Base-by-base conservation (phyloP, 1,140 invertebrate genomes). In the Bombus fervidus region DNA sequence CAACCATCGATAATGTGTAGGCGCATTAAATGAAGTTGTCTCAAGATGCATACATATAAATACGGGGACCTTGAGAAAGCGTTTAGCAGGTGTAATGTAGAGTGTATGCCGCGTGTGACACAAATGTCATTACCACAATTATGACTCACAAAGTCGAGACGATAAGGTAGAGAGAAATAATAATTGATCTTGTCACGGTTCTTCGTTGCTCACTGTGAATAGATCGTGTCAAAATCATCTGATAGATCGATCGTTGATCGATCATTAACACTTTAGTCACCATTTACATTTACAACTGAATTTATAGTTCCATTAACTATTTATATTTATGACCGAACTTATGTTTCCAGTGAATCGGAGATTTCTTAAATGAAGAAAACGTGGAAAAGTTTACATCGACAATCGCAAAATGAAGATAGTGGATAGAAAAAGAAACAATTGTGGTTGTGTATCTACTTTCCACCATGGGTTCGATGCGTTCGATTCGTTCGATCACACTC, bases 61-160 rank as follows among this genome's bases (percentile, higher is more conserved):
- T 83, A 73, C 64, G 47, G 79, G 25, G 76, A 88, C 78, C 85
- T 82, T 78, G 91, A 89, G 83, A 83, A 88, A 92, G 79, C 75
- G 75, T 53, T 69, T 74, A 66, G 77, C 81, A 72, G 78, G 88
- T 84, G 83, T 89, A 89, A 92, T 83, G 84, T 78, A 81, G 59
- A 41, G 84, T 53, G 83, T 74, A 78, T 84, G 69, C 69, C 88
- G 90, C 85, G 86, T 90, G 89, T 89, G 89, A 91, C 86, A 89
- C 86, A 91, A 92, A 92, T 91, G 91, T 93, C 91, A 93, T 92
- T 88, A 91, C 85, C 77, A 81, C 85, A 87, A 92, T 86, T 85
- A 86, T 89, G 89, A 91, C 81, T 92, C 91, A 87, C 86, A 57
- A 25, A 39, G 25, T 85, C 22, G 22, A 3, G 74, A 79, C 57